Evolutionary conservation across 2,888 invertebrate species (phyloP), one percentile per base, ranked within the genome.

Genomic region (Mesopsocus fuscifrons): DNA sequence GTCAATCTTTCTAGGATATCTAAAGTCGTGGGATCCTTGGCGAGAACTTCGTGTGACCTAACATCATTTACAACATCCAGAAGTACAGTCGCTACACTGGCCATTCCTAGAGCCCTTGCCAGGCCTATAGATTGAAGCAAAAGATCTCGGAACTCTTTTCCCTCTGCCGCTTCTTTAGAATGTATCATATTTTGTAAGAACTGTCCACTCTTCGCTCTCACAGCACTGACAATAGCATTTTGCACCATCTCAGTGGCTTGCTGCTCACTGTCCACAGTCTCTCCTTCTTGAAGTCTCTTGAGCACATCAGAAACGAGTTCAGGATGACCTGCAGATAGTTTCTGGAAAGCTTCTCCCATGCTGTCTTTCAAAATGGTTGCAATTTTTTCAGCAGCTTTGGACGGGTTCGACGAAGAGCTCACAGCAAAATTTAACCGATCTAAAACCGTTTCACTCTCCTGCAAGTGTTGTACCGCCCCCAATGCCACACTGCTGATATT

Each of bases 1-100:
- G 74, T 72, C 40, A 77, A 60, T 46, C 80, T 64, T 58, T 72
- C 74, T n/a, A 81, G 56, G 49, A 80, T 72, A 49, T 73, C 74
- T 35, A 73, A 54, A n/a, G 70, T 68, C 5, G 71, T 65, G 33
- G 63, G 59, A 52, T 77, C 77, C 32, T 64, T 62, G 15, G 68
- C 65, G 44, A 77, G 58, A 50, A 67, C 66, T 20, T 64, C 61
- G 32, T 74, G 64, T 20, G 69, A 66, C 26, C 68, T 63, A 44
- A 69, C 67, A 50, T 74, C 69, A 45, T 67, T 66, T 15, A 71
- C 54, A 16, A 71, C 56, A 15, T 65, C 60, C 41, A 69, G 53
- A 20, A 76, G 60, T 41, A 68, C 68, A 42, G 64, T 64, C 1
- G 72, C 74, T 1, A 74, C 71, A 11, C 72, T 71, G 48, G 68